Percentiles rank a stretch among this genome's conserved stretches.
Evolutionary conservation across 1,140 invertebrate species (phyloP).

Genomic region (Zaprionus ghesquierei): DNA sequence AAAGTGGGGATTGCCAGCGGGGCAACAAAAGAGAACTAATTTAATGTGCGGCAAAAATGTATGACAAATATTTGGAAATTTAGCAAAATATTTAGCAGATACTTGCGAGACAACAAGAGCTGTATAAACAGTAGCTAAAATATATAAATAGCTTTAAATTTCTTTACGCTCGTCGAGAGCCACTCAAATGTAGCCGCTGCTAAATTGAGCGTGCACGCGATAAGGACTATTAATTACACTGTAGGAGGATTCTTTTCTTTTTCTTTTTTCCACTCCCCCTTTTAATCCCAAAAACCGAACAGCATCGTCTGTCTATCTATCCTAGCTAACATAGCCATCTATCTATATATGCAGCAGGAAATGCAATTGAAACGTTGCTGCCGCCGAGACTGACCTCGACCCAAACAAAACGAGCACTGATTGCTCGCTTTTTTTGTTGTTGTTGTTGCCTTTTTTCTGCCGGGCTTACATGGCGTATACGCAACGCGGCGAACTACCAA

Average conservation of each 20-base stretch:
- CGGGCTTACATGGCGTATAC: constrained; percentile 29
- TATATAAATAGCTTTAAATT: not conserved
- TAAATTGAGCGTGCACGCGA: not conserved
- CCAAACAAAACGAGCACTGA: constrained; percentile 22
- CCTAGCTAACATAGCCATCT: not conserved
- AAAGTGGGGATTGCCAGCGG: not conserved
- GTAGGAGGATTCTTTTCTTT: not conserved
- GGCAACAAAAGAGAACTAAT: not conserved
- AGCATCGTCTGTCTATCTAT: not conserved
- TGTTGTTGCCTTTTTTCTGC: not conserved
- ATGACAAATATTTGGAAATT: not conserved
- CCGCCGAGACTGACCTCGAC: constrained; percentile 30
- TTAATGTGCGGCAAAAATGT: not conserved
- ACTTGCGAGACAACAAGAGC: not conserved
- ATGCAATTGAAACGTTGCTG: constrained; percentile 18
- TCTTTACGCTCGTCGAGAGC: not conserved
- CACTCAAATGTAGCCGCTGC: not conserved
- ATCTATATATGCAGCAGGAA: constrained; percentile 11
- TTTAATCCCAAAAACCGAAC: not conserved
- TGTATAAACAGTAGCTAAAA: not conserved
- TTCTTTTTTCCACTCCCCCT: not conserved
- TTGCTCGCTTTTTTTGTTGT: constrained; percentile 15
- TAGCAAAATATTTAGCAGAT: not conserved
- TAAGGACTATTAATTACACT: constrained; percentile 39
- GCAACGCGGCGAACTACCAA: constrained; percentile 21